Percentiles rank a stretch among this genome's conserved stretches.
phyloP scores from a whole-genome alignment of 2,888 invertebrate species.

The Formica aserva region DNA sequence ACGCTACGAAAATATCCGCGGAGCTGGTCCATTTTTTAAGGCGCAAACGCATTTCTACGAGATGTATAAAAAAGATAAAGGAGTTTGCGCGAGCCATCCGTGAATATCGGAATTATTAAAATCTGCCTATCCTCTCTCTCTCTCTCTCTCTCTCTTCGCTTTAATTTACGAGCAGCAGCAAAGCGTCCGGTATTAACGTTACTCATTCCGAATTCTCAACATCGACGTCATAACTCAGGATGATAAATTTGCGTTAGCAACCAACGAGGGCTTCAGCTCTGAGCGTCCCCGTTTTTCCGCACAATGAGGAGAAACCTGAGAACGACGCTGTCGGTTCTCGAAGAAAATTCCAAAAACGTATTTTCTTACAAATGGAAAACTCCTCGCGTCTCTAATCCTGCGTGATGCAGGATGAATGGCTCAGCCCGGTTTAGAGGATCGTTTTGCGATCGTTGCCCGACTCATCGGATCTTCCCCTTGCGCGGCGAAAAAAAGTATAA shows the following conservation, averaged over 20 bases:
- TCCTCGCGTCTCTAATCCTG: slow-evolving; percentile 77
- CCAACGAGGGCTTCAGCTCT: slow-evolving; percentile 68
- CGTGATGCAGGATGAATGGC: slow-evolving; percentile 78
- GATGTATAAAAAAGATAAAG: slow-evolving; percentile 50
- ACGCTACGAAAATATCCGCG: slow-evolving; percentile 51
- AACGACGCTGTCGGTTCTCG: slow-evolving; percentile 61
- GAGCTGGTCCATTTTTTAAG: background rate
- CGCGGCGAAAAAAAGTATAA: slow-evolving; percentile 38
- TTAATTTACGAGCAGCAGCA: slow-evolving; percentile 75
- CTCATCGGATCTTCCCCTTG: slow-evolving; percentile 37
- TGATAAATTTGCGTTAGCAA: slow-evolving; percentile 76
- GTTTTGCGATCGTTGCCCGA: slow-evolving; percentile 53
- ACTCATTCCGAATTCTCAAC: slow-evolving; percentile 76
- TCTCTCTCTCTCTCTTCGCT: slow-evolving; percentile 46
- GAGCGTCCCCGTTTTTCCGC: slow-evolving; percentile 64
- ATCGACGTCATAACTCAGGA: slow-evolving; percentile 76
- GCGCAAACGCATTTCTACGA: background rate
- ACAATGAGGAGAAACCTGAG: slow-evolving; percentile 70
- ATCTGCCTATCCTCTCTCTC: slow-evolving; percentile 48
- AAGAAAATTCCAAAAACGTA: slow-evolving; percentile 76
- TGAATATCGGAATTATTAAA: slow-evolving; percentile 73
- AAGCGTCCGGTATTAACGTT: slow-evolving; percentile 72
- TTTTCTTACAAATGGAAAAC: slow-evolving; percentile 83
- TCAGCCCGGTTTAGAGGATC: slow-evolving; percentile 55
- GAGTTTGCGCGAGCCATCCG: slow-evolving; percentile 58